Evolutionary conservation across 2,113 vertebrate species (phyloP).

Genomic region (Cephalopterus ornatus): DNA sequence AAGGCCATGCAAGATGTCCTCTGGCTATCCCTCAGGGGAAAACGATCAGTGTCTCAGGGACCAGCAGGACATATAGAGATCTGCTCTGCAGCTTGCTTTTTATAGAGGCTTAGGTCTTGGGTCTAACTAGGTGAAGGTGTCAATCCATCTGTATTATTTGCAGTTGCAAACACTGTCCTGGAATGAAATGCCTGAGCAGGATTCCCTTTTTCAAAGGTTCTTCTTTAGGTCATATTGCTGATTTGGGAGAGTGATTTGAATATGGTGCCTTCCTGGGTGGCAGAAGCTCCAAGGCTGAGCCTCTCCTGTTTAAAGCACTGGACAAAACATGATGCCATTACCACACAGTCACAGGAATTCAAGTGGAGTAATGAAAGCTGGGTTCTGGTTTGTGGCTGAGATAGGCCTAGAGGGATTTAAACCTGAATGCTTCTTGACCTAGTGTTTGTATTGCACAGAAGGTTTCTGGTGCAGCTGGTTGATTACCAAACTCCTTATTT

Average conservation of each 20-base stretch:
- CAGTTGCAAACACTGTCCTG: neutral
- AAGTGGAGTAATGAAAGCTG: neutral
- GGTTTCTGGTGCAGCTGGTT: neutral
- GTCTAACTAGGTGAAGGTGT: neutral
- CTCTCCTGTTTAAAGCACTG: neutral
- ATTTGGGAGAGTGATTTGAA: neutral
- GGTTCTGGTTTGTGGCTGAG: neutral
- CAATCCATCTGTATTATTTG: neutral
- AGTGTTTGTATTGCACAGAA: neutral
- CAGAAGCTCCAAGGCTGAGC: neutral
- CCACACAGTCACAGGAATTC: neutral
- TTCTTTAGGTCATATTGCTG: neutral
- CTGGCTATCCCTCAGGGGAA: neutral
- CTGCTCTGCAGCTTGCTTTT: neutral
- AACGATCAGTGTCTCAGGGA: accelerated
- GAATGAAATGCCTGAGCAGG: neutral
- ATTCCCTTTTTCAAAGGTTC: neutral
- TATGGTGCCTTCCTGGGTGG: neutral
- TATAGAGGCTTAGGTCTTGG: neutral
- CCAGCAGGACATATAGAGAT: neutral
- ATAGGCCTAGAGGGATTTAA: neutral
- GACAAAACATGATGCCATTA: neutral
- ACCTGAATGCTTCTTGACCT: neutral
- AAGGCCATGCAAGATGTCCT: neutral
- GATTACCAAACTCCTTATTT: neutral